Conservation (phyloP, 2,888 invertebrate species). For the Miltochrista miniata region DNA sequence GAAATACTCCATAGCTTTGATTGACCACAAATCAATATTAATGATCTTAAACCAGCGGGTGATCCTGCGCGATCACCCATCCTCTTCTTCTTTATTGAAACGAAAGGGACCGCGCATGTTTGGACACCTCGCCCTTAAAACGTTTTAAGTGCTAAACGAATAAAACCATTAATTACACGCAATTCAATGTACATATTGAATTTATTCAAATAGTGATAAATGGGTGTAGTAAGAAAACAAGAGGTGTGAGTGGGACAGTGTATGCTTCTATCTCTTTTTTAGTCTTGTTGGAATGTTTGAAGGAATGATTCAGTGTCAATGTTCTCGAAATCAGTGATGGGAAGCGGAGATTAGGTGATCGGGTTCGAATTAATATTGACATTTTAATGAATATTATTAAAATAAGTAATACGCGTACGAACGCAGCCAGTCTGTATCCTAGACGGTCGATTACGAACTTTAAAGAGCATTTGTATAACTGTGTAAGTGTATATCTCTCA, state of each 20-base stretch:
- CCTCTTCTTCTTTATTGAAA: slow-evolving; percentile 42
- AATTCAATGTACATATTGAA: slow-evolving; percentile 84
- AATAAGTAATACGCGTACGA: background rate
- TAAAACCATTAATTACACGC: slow-evolving; percentile 83
- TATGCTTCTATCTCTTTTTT: slow-evolving; percentile 30
- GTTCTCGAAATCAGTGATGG: slow-evolving; percentile 42
- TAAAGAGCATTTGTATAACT: too few species aligned
- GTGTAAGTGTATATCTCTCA: too few species aligned
- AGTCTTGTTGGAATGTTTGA: slow-evolving; percentile 51
- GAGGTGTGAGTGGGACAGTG: slow-evolving; percentile 64
- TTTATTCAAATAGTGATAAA: slow-evolving; percentile 84
- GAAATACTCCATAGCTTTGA: slow-evolving; percentile 81
- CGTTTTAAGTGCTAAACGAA: slow-evolving; percentile 83
- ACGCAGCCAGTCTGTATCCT: background rate
- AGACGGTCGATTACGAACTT: too few species aligned
- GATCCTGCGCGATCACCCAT: slow-evolving; percentile 58
- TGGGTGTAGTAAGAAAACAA: slow-evolving; percentile 67
- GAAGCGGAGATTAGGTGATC: slow-evolving; percentile 26
- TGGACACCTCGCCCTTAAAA: slow-evolving; percentile 82
- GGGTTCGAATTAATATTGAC: slow-evolving; percentile 32
- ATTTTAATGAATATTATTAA: slow-evolving; percentile 34
- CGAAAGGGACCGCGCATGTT: slow-evolving; percentile 63
- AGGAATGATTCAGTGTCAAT: slow-evolving; percentile 56
- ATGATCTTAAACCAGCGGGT: slow-evolving; percentile 79
- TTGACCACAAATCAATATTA: slow-evolving; percentile 85